Percentiles rank a stretch among this genome's conserved stretches.
These are phyloP conservation scores for Pterostichus madidus DNA, from an alignment of 2,888 invertebrate genomes.

Conservation along the genomic window DNA sequence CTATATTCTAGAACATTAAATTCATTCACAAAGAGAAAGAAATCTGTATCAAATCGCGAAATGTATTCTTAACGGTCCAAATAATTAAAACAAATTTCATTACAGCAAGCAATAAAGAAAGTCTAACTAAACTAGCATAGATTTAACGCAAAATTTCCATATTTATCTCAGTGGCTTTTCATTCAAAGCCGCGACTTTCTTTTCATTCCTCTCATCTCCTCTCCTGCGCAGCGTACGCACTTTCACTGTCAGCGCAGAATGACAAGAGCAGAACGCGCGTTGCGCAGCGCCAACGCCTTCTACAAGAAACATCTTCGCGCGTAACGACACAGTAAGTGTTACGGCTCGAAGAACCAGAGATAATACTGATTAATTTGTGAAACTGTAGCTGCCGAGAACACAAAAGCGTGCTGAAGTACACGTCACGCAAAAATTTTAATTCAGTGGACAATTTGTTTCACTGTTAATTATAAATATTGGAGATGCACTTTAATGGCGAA, in stretches of 20 bases:
- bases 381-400: not conserved
- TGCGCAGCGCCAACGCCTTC: not conserved
- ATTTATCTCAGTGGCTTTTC: constrained; percentile 32
- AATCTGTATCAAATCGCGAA: not conserved
- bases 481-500: too few relatives aligned
- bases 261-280: constrained; percentile 4
- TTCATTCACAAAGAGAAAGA: not conserved
- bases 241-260: constrained; percentile 39
- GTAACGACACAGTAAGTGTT: not conserved
- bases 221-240: constrained; percentile 24
- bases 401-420: constrained; percentile 11
- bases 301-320: not conserved
- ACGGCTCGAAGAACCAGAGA: not conserved
- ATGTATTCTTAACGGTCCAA: not conserved
- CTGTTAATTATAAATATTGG: too few relatives aligned
- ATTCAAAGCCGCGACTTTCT: constrained; percentile 29
- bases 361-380: constrained; percentile 35
- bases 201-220: not conserved
- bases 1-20: too few relatives aligned
- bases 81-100: constrained; percentile 24
- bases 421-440: too few relatives aligned
- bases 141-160: constrained; percentile 25
- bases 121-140: not conserved
- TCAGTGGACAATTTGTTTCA: too few relatives aligned
- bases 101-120: constrained; percentile 8